A percentile compares a stretch with the other conserved stretches of the same genome.
Evolutionary conservation across 2,113 vertebrate genomes (phyloP).

Genomic region (Formicarius rufipectus): DNA sequence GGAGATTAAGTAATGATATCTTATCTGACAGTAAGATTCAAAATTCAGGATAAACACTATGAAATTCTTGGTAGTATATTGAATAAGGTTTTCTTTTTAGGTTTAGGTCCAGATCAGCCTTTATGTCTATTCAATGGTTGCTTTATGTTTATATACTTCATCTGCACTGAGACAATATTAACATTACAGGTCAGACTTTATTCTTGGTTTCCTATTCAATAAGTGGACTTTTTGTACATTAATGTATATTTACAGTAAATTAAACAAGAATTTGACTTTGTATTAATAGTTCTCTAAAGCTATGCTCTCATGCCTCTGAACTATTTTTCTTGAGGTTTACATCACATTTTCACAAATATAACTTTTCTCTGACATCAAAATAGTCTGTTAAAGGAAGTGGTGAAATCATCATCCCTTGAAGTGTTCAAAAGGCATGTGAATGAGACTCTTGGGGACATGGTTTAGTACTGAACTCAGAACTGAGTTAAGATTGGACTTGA

Average conservation of each 20-base stretch:
- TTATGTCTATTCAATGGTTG: not conserved
- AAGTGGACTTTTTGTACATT: not conserved
- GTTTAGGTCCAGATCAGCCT: not conserved
- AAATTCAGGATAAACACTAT: not conserved
- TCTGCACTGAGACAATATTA: not conserved
- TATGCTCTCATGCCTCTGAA: not conserved
- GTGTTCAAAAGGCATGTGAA: not conserved
- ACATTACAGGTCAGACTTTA: rapidly evolving
- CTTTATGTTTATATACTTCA: not conserved
- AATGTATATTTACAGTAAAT: not conserved
- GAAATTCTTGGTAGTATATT: not conserved
- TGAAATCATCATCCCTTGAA: not conserved
- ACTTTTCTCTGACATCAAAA: not conserved
- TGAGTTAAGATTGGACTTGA: rapidly evolving
- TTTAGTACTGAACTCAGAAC: not conserved
- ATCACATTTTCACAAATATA: not conserved
- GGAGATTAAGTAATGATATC: not conserved
- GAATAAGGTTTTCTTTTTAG: not conserved
- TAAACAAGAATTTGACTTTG: not conserved
- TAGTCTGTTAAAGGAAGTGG: not conserved
- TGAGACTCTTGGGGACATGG: rapidly evolving
- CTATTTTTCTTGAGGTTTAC: not conserved
- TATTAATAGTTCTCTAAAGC: not conserved
- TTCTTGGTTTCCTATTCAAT: not conserved
- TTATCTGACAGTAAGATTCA: not conserved